These are phyloP conservation scores for Kryptolebias ocellatus DNA, from an alignment of 2,797 vertebrate species.

Conservation along the genomic window DNA sequence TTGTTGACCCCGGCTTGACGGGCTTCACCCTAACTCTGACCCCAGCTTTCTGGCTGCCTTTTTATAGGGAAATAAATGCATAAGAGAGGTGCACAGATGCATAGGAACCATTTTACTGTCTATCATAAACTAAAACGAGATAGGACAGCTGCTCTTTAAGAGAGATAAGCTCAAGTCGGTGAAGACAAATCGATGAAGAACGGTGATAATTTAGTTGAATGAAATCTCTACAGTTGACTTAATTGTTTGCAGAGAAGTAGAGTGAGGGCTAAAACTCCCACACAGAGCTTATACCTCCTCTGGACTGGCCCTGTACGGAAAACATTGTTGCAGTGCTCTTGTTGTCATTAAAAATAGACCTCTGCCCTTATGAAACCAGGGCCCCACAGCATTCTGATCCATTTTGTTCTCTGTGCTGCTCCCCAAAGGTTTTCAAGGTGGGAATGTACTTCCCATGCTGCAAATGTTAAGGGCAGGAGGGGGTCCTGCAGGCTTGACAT, in stretches of 20 bases:
- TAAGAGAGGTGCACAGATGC: constrained; percentile 1
- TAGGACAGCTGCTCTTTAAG: constrained; percentile 5
- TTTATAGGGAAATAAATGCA: constrained; percentile 8
- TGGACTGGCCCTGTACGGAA: constrained; percentile 40
- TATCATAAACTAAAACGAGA: not conserved
- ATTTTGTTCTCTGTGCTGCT: constrained; percentile 49
- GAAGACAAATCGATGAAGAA: constrained; percentile 28
- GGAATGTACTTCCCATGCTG: constrained; percentile 48
- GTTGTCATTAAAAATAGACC: constrained; percentile 80
- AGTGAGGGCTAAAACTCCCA: constrained; percentile 57
- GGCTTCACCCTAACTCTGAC: constrained; percentile 34
- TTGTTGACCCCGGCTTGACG: constrained; percentile 52
- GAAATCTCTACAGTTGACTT: constrained; percentile 30
- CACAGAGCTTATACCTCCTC: constrained; percentile 57
- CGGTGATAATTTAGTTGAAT: constrained; percentile 38
- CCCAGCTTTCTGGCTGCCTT: constrained; percentile 9
- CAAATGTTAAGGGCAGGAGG: constrained; percentile 53
- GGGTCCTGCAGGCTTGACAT: constrained; percentile 42
- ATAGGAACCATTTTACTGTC: not conserved
- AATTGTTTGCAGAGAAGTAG: constrained; percentile 18
- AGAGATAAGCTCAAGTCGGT: constrained; percentile 28
- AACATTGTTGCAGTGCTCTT: constrained; percentile 58
- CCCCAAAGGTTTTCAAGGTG: constrained; percentile 51
- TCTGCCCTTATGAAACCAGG: constrained; percentile 60
- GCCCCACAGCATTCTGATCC: constrained; percentile 59